A percentile compares a stretch with the other conserved stretches of the same genome.
Evolutionary conservation across 2,888 invertebrate genomes (phyloP).

Genomic region (Aphrophora alni): DNA sequence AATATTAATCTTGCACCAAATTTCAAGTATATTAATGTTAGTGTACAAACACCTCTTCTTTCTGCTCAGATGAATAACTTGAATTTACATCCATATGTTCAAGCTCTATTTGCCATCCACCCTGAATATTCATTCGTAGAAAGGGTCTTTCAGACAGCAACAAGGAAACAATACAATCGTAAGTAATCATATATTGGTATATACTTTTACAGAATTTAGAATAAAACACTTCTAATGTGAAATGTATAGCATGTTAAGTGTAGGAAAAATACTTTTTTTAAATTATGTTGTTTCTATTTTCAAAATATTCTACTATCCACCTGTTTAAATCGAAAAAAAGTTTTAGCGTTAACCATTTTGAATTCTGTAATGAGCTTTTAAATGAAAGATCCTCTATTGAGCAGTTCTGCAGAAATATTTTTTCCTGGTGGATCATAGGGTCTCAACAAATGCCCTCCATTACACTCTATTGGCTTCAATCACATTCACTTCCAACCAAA

Average conservation of each 20-base stretch:
- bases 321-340: neutral
- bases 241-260: no score
- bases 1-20: slow-evolving; percentile 60
- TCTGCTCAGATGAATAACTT: slow-evolving; percentile 59
- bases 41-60: slow-evolving; percentile 58
- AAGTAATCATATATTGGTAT: neutral
- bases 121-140: slow-evolving; percentile 57
- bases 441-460: no score
- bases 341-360: no score
- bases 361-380: no score
- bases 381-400: no score
- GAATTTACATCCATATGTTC: slow-evolving; percentile 57
- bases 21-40: slow-evolving; percentile 60
- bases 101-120: slow-evolving; percentile 60
- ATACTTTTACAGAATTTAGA: neutral
- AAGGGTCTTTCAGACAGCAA: slow-evolving; percentile 52
- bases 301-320: neutral
- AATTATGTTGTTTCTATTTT: no score
- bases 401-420: no score
- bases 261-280: no score
- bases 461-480: no score
- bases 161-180: slow-evolving; percentile 36
- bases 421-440: no score
- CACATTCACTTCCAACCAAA: no score
- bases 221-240: neutral